Conservation (phyloP, 2,888 invertebrate species). For the Chouioia cunea region DNA sequence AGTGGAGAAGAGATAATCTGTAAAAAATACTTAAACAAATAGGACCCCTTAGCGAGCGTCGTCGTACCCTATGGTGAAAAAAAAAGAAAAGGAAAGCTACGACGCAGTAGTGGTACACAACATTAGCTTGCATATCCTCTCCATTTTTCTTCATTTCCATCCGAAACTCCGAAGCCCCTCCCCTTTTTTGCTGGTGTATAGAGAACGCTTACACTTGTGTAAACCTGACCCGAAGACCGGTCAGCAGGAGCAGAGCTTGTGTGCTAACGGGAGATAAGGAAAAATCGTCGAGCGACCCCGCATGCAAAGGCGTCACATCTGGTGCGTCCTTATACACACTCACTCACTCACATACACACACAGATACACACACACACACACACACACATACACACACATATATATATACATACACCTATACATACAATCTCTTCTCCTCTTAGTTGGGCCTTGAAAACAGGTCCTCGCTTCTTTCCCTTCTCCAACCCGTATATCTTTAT, state of each 20-base stretch:
- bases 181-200: conserved; percentile 24
- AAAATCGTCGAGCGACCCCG: conserved; percentile 35
- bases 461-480: conserved; percentile 51
- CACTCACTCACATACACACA: not conserved
- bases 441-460: conserved; percentile 59
- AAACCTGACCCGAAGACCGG: conserved; percentile 52
- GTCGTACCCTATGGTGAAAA: conserved; percentile 14
- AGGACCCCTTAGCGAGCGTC: conserved; percentile 16
- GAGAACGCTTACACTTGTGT: conserved; percentile 48
- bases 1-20: too few relatives aligned
- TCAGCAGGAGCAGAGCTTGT: conserved; percentile 13
- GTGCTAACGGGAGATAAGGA: conserved; percentile 35
- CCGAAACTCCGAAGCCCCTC: conserved; percentile 14
- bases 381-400: too few relatives aligned
- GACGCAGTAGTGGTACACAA: conserved; percentile 10
- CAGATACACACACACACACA: not conserved
- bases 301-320: conserved; percentile 52
- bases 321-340: conserved; percentile 27
- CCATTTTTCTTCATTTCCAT: conserved; percentile 24
- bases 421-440: not conserved
- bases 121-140: conserved; percentile 12
- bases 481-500: conserved; percentile 56
- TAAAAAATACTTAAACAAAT: not conserved
- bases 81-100: conserved; percentile 12
- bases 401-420: not conserved